A percentile compares a stretch with the other conserved stretches of the same genome.
Conservation (phyloP, 2,113 vertebrate species). For the Crotalus helleri region DNA sequence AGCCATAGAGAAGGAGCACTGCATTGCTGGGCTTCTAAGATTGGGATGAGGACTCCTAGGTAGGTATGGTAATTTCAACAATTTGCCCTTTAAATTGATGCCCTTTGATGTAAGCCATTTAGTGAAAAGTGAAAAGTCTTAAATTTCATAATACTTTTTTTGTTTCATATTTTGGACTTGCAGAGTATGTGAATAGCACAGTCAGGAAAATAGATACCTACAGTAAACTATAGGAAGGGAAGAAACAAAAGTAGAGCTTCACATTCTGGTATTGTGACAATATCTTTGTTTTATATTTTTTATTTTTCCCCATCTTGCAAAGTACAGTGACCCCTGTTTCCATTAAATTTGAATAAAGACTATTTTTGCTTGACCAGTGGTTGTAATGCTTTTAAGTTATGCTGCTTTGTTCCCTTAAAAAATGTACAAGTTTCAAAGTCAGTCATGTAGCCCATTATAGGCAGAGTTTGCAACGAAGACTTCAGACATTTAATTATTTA, state of each 20-base stretch:
- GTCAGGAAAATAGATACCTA: slow-evolving; percentile 67
- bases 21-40: slow-evolving; percentile 38
- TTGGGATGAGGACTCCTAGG: slow-evolving; percentile 66
- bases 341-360: slow-evolving; percentile 84
- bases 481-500: background rate
- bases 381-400: slow-evolving; percentile 52
- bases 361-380: slow-evolving; percentile 80
- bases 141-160: slow-evolving; percentile 68
- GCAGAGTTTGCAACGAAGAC: background rate
- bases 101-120: slow-evolving; percentile 76
- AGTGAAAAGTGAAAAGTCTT: slow-evolving; percentile 77
- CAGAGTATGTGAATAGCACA: slow-evolving; percentile 74
- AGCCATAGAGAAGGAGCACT: slow-evolving; percentile 53
- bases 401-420: background rate
- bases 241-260: slow-evolving; percentile 67
- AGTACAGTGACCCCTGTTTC: slow-evolving; percentile 78
- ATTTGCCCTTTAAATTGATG: slow-evolving; percentile 63
- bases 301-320: slow-evolving; percentile 77
- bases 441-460: background rate
- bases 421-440: background rate
- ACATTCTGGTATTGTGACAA: slow-evolving; percentile 80
- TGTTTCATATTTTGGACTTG: slow-evolving; percentile 71
- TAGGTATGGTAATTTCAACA: slow-evolving; percentile 66
- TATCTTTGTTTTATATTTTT: slow-evolving; percentile 82
- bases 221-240: slow-evolving; percentile 69